Evolutionary conservation across 2,113 vertebrate genomes (phyloP).

Genomic region (Thermophis baileyi): DNA sequence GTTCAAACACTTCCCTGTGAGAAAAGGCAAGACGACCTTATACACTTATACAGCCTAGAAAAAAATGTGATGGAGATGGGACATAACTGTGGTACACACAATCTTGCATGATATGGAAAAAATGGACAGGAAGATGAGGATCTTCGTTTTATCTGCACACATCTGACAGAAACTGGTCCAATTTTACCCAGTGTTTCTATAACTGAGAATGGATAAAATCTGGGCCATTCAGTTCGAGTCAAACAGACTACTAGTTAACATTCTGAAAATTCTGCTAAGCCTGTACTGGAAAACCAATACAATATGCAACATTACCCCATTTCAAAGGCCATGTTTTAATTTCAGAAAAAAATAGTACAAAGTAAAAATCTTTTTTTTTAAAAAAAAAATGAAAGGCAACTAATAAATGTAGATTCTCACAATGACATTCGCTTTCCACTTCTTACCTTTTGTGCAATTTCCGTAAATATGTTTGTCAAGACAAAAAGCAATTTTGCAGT

Average conservation of each 20-base stretch:
- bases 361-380: not conserved
- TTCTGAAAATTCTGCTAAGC: not conserved
- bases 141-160: not conserved
- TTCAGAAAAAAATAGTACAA: not conserved
- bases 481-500: conserved; percentile 89
- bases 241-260: not conserved
- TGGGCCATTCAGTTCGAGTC: not conserved
- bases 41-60: not conserved
- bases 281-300: not conserved
- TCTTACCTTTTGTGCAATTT: conserved; percentile 89
- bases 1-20: not conserved
- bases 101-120: not conserved
- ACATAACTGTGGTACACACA: not conserved
- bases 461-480: conserved; percentile 84
- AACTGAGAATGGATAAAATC: not conserved
- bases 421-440: not conserved
- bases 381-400: not conserved
- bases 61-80: not conserved
- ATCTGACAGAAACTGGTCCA: not conserved
- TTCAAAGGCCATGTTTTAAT: not conserved
- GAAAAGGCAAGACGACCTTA: not conserved
- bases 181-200: not conserved
- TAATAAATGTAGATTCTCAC: not conserved
- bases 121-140: not conserved
- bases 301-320: no score